phyloP scores from a whole-genome alignment of 1,140 invertebrate genomes.

The Neoseiulus cucumeris region DNA sequence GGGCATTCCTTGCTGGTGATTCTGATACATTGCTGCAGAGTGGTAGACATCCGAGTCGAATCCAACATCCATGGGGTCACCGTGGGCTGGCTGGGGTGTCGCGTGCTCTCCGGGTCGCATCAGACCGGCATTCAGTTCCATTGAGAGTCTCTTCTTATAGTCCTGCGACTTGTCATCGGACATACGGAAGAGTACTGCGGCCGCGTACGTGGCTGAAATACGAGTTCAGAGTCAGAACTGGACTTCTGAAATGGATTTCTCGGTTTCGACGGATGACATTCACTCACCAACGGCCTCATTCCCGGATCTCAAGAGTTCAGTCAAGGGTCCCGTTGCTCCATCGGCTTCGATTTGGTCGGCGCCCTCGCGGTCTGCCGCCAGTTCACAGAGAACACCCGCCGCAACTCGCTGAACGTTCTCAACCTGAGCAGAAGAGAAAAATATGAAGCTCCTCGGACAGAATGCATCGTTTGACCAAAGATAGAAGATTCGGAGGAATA shows the following conservation, averaged over 20 bases:
- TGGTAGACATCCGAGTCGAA: too few relatives aligned
- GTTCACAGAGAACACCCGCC: slow-evolving; percentile 78
- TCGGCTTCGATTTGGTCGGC: slow-evolving; percentile 88
- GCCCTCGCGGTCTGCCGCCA: slow-evolving; percentile 83
- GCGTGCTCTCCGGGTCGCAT: slow-evolving; percentile 32
- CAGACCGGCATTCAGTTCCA: slow-evolving; percentile 79
- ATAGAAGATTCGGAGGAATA: background rate
- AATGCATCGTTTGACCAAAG: background rate
- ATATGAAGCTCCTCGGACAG: background rate
- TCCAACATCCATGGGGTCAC: too few relatives aligned
- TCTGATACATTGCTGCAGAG: background rate
- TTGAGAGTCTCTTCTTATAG: slow-evolving; percentile 82
- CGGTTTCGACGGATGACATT: background rate
- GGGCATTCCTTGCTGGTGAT: background rate
- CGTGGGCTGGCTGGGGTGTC: too few relatives aligned
- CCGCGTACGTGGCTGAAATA: slow-evolving; percentile 68
- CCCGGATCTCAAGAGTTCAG: slow-evolving; percentile 74
- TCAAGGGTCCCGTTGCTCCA: slow-evolving; percentile 78
- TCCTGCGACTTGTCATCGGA: slow-evolving; percentile 91
- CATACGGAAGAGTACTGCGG: slow-evolving; percentile 87
- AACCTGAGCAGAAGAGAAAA: slow-evolving; percentile 70
- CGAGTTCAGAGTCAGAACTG: background rate
- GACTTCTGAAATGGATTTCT: background rate
- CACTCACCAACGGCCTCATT: slow-evolving; percentile 50
- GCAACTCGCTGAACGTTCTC: slow-evolving; percentile 91